Base-by-base conservation (phyloP, 2,113 vertebrate species). In the Cygnus buccinator region DNA sequence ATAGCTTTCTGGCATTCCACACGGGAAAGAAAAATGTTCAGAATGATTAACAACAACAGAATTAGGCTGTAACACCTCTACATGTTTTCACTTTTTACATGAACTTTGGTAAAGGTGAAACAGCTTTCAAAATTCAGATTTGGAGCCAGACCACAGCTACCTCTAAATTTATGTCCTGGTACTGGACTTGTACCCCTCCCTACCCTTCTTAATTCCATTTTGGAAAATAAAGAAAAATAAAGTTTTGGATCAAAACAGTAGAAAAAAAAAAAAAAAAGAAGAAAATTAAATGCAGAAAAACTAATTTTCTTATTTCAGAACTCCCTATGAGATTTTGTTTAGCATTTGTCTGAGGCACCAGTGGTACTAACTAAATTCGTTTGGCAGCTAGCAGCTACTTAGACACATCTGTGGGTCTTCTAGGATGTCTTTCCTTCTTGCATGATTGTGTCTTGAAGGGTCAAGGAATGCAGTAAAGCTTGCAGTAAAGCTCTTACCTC, bases 201-300 rank as follows among this genome's bases (percentile, higher is more conserved):
- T 73, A 65, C 4, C 13, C 6, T 79, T 8, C 10, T 43, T 94
- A 54, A 92, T 94, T 95, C 73, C 61, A 80, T 89, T 96, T 95
- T 93, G 83, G 57, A 93, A 46, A 90, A 94, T 84, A 96, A 96
- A 87, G 77, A 82, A 95, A 84, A 95, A 88, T 61, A 95, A 87
- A 75, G 74, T 67, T 75, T 72, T 87, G 66, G 20, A 54, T 95
- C 35, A 86, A 85, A 77, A 74, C 11, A 63, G 59, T 70, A 63
- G 41, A 10, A 62, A 61, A 61, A n/a, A 48, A 48, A 96, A 96
- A 41, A 95, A 95, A 96, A 78, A 59, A 29, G 13, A 87, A 72
- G 81, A 76, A 81, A 22, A 85, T 93, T 88, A 94, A 97, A 90
- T 82, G 57, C 73, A 80, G 88, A 10, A 14, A 23, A 71, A 94